These are phyloP conservation scores for Apocheima hispidaria DNA, from an alignment of 2,888 invertebrate species.

Conservation along the genomic window DNA sequence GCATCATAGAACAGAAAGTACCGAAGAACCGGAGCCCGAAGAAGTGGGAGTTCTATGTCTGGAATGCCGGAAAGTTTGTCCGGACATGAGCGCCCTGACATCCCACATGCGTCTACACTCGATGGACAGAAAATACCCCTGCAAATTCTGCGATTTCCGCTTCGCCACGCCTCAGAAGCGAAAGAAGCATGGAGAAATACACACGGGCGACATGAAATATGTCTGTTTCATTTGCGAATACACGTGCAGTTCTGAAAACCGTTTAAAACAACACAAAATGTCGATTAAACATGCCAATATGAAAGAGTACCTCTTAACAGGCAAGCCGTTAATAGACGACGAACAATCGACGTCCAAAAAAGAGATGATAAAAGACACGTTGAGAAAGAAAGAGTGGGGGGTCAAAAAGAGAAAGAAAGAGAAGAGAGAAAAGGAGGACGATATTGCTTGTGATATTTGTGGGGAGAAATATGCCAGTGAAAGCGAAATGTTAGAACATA, in stretches of 20 bases:
- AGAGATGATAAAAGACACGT: conserved; percentile 49
- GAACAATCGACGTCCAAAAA: conserved; percentile 59
- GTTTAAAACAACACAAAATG: conserved; percentile 72
- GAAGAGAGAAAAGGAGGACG: conserved; percentile 37
- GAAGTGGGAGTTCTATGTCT: conserved; percentile 74
- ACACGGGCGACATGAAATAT: conserved; percentile 80
- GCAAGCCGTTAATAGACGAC: conserved; percentile 63
- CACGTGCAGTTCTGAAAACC: conserved; percentile 76
- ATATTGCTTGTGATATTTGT: conserved; percentile 74
- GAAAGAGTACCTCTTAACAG: conserved; percentile 73
- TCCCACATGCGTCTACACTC: conserved; percentile 80
- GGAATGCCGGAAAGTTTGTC: conserved; percentile 78
- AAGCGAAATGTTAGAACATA: conserved; percentile 73
- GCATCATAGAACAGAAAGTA: conserved; percentile 66
- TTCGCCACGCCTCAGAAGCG: conserved; percentile 77
- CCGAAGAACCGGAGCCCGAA: conserved; percentile 60
- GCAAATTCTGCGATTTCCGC: conserved; percentile 79
- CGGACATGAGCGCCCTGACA: conserved; percentile 69
- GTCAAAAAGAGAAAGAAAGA: conserved; percentile 60
- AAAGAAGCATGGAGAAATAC: conserved; percentile 73
- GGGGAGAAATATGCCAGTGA: conserved; percentile 72
- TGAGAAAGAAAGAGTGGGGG: conserved; percentile 55
- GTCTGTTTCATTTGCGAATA: conserved; percentile 82
- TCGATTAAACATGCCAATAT: conserved; percentile 75
- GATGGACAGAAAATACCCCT: conserved; percentile 73